These are phyloP conservation scores for Camelus dromedarius DNA, from an alignment of 2,113 vertebrate genomes.

Conservation along the genomic window DNA sequence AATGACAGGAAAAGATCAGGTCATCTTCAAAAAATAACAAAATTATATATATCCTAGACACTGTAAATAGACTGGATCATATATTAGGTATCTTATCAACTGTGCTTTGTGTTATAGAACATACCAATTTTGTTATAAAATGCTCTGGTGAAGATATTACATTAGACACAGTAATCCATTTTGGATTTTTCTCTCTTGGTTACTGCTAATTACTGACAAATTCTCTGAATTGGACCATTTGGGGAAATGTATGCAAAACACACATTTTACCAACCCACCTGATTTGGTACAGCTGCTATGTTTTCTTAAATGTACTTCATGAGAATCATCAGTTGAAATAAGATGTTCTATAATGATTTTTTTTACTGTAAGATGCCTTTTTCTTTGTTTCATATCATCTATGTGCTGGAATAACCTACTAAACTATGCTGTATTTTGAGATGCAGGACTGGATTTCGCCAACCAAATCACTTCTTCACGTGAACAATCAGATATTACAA, in stretches of 20 bases:
- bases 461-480: neutral
- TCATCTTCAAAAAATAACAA: neutral
- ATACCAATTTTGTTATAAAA: neutral
- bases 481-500: neutral
- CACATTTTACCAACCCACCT: neutral
- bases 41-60: neutral
- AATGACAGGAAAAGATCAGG: neutral
- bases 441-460: neutral
- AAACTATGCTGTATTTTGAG: neutral
- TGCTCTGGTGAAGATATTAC: neutral
- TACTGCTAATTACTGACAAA: slow-evolving; percentile 40
- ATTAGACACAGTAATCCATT: neutral
- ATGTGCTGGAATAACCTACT: neutral
- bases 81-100: neutral
- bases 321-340: neutral
- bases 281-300: neutral
- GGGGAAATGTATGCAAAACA: neutral
- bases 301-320: neutral
- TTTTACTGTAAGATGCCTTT: neutral
- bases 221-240: slow-evolving; percentile 12
- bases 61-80: neutral
- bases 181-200: neutral
- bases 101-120: neutral
- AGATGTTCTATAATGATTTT: neutral
- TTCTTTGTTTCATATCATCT: neutral